A percentile compares a stretch with the other conserved stretches of the same genome.
These are phyloP conservation scores for Tinea trinotella DNA, from an alignment of 2,888 invertebrate genomes.

Conservation along the genomic window DNA sequence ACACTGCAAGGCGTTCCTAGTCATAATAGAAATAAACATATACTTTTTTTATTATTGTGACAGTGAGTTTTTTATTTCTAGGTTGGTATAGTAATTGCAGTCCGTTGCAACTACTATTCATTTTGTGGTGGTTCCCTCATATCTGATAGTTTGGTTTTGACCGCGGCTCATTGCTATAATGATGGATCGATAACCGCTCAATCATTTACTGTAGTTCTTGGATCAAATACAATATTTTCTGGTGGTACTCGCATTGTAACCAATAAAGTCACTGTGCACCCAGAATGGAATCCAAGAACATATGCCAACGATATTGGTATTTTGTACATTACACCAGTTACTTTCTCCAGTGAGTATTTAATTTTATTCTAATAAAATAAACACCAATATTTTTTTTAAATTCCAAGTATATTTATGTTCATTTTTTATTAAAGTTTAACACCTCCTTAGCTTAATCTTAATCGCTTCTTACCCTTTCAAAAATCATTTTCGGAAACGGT, in stretches of 20 bases:
- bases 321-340: conserved; percentile 19
- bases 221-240: conserved; percentile 34
- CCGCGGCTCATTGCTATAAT: conserved; percentile 36
- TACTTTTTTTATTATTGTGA: too few relatives aligned
- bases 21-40: too few relatives aligned
- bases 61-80: too few relatives aligned
- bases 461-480: too few relatives aligned
- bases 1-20: too few relatives aligned
- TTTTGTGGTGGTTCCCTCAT: conserved; percentile 40
- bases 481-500: too few relatives aligned
- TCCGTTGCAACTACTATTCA: conserved; percentile 33
- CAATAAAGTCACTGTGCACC: conserved; percentile 20
- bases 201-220: conserved; percentile 32
- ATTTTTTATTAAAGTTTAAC: too few relatives aligned
- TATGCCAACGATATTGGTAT: conserved; percentile 37
- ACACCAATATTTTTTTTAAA: too few relatives aligned
- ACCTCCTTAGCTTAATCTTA: too few relatives aligned
- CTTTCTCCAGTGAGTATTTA: conserved; percentile 24
- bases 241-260: conserved; percentile 25
- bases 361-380: too few relatives aligned
- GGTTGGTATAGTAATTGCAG: conserved; percentile 39
- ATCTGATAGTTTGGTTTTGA: conserved; percentile 30
- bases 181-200: conserved; percentile 31
- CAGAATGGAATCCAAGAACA: conserved; percentile 32
- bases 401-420: too few relatives aligned